Evolutionary conservation across 2,888 invertebrate species (phyloP), one percentile per base, ranked within the genome.

Genomic region (Drosophila recens): DNA sequence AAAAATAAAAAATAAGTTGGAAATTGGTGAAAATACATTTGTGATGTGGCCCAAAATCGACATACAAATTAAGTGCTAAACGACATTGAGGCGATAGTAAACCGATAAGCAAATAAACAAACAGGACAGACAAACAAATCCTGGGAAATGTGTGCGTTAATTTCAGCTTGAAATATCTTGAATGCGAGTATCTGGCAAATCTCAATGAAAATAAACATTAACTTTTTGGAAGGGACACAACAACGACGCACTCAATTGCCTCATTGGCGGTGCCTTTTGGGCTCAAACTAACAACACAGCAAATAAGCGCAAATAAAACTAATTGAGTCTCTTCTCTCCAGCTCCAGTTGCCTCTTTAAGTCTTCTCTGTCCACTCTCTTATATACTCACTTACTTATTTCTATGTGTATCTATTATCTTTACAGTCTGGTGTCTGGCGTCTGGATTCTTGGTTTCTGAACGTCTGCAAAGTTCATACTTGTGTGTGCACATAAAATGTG

Each of bases 31-130:
- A 42, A 42, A 43, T 54, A 43, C 51, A 49, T 46, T 57, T 61
- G 52, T 59, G 48, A 64, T 64, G 30, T 58, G 27, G 27, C 30
- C 48, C 30, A 49, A 63, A 68, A 49, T 68, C 36, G 27, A 42
- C 61, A 69, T 45, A 71, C 68, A 71, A 67, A 87, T 87, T 69
- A 82, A 79, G 82, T 79, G 74, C 64, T 64, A 59, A 82, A 74
- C 58, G 67, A 67, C 65, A 76, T 82, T 53, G 51, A 69, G 17
- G 20, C 53, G 27, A 65, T 65, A 65, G 52, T 57, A 65, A 62
- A 66, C 15, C 63, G 45, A 72, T 67, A 67, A 64, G 59, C 36
- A 76, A 75, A 46, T 46, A 67, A 61, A 36, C 36, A 66, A 61
- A 43, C 34, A 65, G 38, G 30, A 8, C 23, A 23, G 43, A 54